A percentile compares a stretch with the other conserved stretches of the same genome.
Evolutionary conservation across 2,797 vertebrate genomes (phyloP).

Genomic region (Phoxinus dragarum): DNA sequence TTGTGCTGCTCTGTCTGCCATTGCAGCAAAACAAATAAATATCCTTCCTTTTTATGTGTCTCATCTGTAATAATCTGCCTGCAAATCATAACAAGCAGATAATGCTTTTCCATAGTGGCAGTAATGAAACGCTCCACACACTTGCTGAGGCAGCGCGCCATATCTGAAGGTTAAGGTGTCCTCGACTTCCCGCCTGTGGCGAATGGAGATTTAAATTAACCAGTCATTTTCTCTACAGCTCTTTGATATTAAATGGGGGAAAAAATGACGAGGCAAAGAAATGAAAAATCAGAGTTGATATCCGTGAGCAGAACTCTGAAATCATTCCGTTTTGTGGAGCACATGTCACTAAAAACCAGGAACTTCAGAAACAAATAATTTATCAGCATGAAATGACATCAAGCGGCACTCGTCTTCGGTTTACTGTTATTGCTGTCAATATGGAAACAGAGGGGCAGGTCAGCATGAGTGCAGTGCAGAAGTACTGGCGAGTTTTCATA

Average conservation of each 20-base stretch:
- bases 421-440: constrained; percentile 48
- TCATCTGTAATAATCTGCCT: constrained; percentile 49
- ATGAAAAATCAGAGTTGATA: constrained; percentile 48
- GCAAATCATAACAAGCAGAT: constrained; percentile 47
- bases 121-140: constrained; percentile 40
- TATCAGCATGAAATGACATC: constrained; percentile 5
- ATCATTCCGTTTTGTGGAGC: neutral
- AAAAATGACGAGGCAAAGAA: constrained; percentile 5
- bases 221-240: constrained; percentile 35
- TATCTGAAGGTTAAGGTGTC: constrained; percentile 38
- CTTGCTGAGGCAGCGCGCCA: constrained; percentile 26
- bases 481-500: constrained; percentile 32
- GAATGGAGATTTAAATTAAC: constrained; percentile 46
- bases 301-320: constrained; percentile 41
- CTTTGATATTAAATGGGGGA: constrained; percentile 18
- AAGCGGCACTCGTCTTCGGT: neutral
- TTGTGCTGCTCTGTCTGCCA: constrained; percentile 24
- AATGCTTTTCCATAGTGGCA: constrained; percentile 48
- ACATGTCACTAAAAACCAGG: neutral
- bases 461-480: neutral
- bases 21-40: constrained; percentile 52
- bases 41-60: neutral
- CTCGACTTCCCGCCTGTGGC: constrained; percentile 37
- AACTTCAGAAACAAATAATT: constrained; percentile 2
- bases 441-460: constrained; percentile 48